phyloP scores from a whole-genome alignment of 2,888 invertebrate species.

The Parapristionchus giblindavisi region DNA sequence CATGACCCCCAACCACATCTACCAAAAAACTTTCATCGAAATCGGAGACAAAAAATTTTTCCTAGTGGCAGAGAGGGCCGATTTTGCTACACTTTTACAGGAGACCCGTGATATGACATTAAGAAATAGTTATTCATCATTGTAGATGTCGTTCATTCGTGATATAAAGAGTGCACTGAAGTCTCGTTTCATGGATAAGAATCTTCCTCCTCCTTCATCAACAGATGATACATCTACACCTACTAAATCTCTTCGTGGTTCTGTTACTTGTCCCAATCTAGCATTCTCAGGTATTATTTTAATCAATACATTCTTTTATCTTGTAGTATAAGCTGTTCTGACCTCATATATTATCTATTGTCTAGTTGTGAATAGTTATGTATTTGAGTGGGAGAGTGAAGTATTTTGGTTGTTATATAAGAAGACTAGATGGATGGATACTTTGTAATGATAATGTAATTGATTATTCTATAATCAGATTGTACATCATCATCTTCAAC shows the following conservation, averaged over 20 bases:
- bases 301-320: too few species aligned
- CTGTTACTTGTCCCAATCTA: conserved; percentile 34
- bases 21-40: too few species aligned
- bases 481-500: background rate
- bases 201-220: background rate
- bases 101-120: too few species aligned
- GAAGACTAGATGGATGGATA: background rate
- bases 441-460: background rate
- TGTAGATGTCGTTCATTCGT: conserved; percentile 28
- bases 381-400: too few species aligned
- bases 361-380: too few species aligned
- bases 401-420: background rate
- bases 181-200: conserved; percentile 27
- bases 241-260: conserved; percentile 16
- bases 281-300: conserved; percentile 1
- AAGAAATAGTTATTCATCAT: too few species aligned
- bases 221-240: too few species aligned
- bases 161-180: conserved; percentile 20
- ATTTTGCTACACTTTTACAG: too few species aligned
- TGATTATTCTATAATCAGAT: background rate
- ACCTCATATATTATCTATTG: too few species aligned
- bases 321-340: background rate
- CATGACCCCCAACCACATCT: too few species aligned
- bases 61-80: too few species aligned
- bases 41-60: too few species aligned